phyloP scores from a whole-genome alignment of 2,797 vertebrate genomes.

The Pterois miles region DNA sequence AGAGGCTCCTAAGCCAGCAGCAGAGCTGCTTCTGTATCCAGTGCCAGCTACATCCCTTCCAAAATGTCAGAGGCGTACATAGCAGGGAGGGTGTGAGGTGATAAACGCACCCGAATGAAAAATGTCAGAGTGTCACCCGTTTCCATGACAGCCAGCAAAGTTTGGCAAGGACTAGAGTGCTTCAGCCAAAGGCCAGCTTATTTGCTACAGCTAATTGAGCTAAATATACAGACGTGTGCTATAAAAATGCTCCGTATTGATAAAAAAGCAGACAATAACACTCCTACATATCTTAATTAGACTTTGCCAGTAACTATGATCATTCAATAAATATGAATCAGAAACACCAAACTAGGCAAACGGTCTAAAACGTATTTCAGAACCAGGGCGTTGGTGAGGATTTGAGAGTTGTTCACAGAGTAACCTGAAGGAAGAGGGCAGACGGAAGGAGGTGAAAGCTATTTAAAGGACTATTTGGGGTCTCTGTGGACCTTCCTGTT shows the following conservation, averaged over 20 bases:
- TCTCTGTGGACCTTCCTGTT: slow-evolving; percentile 29
- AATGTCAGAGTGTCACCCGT: slow-evolving; percentile 80
- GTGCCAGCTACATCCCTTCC: slow-evolving; percentile 54
- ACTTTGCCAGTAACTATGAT: slow-evolving; percentile 9
- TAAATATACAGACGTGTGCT: slow-evolving; percentile 10
- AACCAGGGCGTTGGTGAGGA: background rate
- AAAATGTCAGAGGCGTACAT: slow-evolving; percentile 80
- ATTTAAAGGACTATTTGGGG: slow-evolving; percentile 19
- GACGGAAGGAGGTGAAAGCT: slow-evolving; percentile 29
- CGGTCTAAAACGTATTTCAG: background rate
- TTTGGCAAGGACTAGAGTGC: slow-evolving; percentile 72
- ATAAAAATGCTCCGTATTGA: slow-evolving; percentile 19
- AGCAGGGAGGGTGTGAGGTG: slow-evolving; percentile 65
- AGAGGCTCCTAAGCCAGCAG: slow-evolving; percentile 25
- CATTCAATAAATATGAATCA: slow-evolving; percentile 16
- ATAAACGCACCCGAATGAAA: slow-evolving; percentile 71
- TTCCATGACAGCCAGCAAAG: slow-evolving; percentile 78
- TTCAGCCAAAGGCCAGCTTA: slow-evolving; percentile 78
- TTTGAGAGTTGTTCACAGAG: background rate
- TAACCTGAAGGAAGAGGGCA: slow-evolving; percentile 17
- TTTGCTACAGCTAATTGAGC: slow-evolving; percentile 71
- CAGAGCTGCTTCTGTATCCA: slow-evolving; percentile 20
- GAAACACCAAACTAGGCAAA: background rate
- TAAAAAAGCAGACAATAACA: slow-evolving; percentile 17
- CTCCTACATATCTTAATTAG: slow-evolving; percentile 14